Percentiles rank a stretch among this genome's conserved stretches.
These are phyloP conservation scores for Plebejus argus DNA, from an alignment of 2,888 invertebrate genomes.

Conservation along the genomic window DNA sequence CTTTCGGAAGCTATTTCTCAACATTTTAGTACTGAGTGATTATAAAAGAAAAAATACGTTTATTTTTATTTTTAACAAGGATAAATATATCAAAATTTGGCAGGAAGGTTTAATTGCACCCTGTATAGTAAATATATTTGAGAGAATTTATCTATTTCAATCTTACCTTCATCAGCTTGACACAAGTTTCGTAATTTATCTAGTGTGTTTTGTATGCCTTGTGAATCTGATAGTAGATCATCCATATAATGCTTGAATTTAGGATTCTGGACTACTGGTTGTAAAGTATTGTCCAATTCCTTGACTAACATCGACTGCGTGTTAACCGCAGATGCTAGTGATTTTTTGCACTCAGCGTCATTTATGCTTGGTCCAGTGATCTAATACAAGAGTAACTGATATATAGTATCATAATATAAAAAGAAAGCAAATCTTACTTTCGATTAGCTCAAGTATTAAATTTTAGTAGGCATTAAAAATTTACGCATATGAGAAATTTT, in stretches of 20 bases:
- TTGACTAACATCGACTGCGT: slow-evolving; percentile 28
- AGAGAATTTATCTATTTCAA: not conserved
- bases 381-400: slow-evolving; percentile 33
- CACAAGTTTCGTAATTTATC: slow-evolving; percentile 20
- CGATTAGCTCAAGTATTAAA: too few relatives aligned
- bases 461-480: too few relatives aligned
- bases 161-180: slow-evolving; percentile 25
- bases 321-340: slow-evolving; percentile 36
- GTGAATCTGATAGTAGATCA: not conserved
- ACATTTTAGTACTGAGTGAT: too few relatives aligned
- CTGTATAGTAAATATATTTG: too few relatives aligned
- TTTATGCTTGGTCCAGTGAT: slow-evolving; percentile 38
- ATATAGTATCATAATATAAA: too few relatives aligned
- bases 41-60: too few relatives aligned
- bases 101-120: too few relatives aligned
- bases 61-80: too few relatives aligned
- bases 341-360: slow-evolving; percentile 36
- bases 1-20: too few relatives aligned
- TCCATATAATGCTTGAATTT: slow-evolving; percentile 28
- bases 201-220: slow-evolving; percentile 2
- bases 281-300: slow-evolving; percentile 35
- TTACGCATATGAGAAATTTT: too few relatives aligned
- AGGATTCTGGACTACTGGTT: slow-evolving; percentile 35
- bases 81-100: too few relatives aligned
- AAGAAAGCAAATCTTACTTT: too few relatives aligned